These are phyloP conservation scores for Oryzias sinensis DNA, from an alignment of 2,797 vertebrate species.

Conservation along the genomic window DNA sequence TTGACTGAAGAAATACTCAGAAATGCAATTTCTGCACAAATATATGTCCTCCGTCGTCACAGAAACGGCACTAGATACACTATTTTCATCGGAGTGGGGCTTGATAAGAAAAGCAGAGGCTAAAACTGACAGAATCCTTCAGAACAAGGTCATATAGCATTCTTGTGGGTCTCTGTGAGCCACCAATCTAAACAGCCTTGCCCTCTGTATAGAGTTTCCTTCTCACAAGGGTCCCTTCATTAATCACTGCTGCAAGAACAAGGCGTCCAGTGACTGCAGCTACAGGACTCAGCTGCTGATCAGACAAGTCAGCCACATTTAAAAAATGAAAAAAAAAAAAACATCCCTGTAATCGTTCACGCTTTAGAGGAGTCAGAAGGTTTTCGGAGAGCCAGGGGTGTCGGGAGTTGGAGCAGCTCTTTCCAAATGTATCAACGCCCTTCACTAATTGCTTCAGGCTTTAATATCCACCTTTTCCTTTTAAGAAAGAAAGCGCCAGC, in stretches of 20 bases:
- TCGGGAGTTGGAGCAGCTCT: conserved; percentile 19
- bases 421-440: conserved; percentile 49
- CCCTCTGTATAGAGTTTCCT: conserved; percentile 38
- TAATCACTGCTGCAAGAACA: conserved; percentile 49
- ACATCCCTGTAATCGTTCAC: not conserved
- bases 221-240: conserved; percentile 47
- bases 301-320: not conserved
- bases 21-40: too few species aligned
- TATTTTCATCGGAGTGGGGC: too few species aligned
- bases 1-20: too few species aligned
- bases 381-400: not conserved
- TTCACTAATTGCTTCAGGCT: conserved; percentile 57
- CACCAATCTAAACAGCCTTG: conserved; percentile 53
- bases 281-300: conserved; percentile 8
- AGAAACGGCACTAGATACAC: too few species aligned
- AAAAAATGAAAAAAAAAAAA: not conserved
- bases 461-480: conserved; percentile 53
- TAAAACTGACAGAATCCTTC: conserved; percentile 51
- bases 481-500: conserved; percentile 44
- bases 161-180: conserved; percentile 43
- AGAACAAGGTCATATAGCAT: conserved; percentile 46
- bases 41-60: too few species aligned
- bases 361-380: conserved; percentile 2
- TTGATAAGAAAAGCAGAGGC: conserved; percentile 12
- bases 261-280: conserved; percentile 15